Base-by-base conservation (phyloP, 2,888 invertebrate species). In the Cepaea hortensis region DNA sequence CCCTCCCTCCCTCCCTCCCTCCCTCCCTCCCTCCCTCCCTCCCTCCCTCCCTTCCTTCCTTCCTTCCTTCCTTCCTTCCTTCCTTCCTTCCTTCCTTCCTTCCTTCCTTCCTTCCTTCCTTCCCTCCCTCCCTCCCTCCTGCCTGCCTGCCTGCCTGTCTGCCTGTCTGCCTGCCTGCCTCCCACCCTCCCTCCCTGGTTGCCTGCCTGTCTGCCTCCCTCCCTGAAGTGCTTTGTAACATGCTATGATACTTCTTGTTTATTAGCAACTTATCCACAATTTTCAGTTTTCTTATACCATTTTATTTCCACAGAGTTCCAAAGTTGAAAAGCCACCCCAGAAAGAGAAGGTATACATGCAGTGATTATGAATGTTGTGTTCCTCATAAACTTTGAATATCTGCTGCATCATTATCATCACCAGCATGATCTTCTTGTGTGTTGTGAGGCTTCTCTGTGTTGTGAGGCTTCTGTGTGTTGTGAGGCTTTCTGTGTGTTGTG, bases 341-440 rank as follows among this genome's bases (percentile, higher is more conserved):
- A 68, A 77, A 68, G 77, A 84, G n/a, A 84, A 79, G 84, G 84
- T 84, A 76, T 75, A 48, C 48, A 15, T 87, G 35, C 35, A 79
- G 55, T 55, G 11, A 55, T 9, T 55, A 0, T 55, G 55, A 55
- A 55, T 55, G 55, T 9, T 9, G 55, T 55, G 6, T 55, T 11
- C 6, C 11, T 55, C 11, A 55, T 55, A 55, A 55, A 55, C 55
- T 9, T 55, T 55, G 55, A 55, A 55, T 55, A 55, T 9, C 55
- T 55, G 55, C 35, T 35, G 35, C 35, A 35, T 1, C 35, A 35
- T 35, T 35, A 35, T 35, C 35, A 35, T 35, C 35, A 35, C 35
- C 35, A 35, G 35, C 35, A 35, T 35, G 35, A 35, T 35, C 35
- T 35, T 35, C 35, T 1, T 1, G 35, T 35, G 35, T 35, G 35